These are phyloP conservation scores for Myotis myotis DNA, from an alignment of 2,797 vertebrate species.

Conservation along the genomic window DNA sequence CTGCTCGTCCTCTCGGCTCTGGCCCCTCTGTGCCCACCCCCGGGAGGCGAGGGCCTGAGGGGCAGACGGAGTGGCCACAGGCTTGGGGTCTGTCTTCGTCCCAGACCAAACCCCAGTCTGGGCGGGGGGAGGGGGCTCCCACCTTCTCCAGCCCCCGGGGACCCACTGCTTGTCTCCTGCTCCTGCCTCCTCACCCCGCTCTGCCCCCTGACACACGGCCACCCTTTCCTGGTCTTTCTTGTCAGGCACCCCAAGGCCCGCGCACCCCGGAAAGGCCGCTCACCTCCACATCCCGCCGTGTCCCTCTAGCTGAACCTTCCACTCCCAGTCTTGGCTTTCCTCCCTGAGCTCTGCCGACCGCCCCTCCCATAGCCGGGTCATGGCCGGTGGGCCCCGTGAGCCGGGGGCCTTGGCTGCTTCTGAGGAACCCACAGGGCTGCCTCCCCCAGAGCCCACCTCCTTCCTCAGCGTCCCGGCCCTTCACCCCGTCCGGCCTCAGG, in stretches of 20 bases:
- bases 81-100: background rate
- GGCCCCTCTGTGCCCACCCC: background rate
- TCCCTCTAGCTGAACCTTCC: accelerated
- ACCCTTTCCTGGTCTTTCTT: background rate
- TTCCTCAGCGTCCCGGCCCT: accelerated
- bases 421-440: accelerated
- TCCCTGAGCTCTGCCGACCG: accelerated
- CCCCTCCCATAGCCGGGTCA: accelerated
- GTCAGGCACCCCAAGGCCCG: background rate
- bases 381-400: accelerated
- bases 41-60: background rate
- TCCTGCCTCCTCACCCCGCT: accelerated
- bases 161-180: background rate
- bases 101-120: background rate
- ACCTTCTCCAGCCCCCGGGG: background rate
- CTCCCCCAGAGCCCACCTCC: accelerated
- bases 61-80: background rate
- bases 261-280: no score
- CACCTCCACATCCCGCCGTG: accelerated
- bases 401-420: background rate
- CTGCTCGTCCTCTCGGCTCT: no score
- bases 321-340: accelerated
- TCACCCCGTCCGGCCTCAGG: no score
- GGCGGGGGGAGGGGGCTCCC: background rate
- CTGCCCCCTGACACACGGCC: accelerated